Conservation (phyloP, 1,140 invertebrate genomes). For the Meteorus sp. region DNA sequence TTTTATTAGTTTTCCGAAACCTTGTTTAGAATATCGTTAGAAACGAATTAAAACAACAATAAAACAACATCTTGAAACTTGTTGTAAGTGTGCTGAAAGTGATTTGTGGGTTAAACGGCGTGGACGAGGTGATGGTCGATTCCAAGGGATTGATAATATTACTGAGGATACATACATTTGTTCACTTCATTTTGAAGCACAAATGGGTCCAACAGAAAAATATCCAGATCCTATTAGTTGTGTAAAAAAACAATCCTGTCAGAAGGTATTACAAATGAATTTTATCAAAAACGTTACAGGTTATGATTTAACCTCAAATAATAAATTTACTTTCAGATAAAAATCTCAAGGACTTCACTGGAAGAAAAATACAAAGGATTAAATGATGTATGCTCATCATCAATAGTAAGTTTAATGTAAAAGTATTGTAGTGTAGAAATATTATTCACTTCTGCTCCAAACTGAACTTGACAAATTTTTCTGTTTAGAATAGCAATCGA, state of each 20-base stretch:
- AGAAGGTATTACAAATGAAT: no score
- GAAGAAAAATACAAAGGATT: no score
- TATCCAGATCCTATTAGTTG: no score
- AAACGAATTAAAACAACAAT: conserved; percentile 1
- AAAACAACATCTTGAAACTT: conserved; percentile 17
- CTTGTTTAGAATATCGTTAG: conserved; percentile 18
- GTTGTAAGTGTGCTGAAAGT: conserved; percentile 27
- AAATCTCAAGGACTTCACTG: no score
- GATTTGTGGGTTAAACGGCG: conserved; percentile 29
- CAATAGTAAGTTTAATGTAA: no score
- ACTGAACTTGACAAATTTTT: not conserved
- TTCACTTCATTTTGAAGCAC: conserved; percentile 23
- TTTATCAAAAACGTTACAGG: no score
- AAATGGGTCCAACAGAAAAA: conserved; percentile 25
- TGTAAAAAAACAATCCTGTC: no score
- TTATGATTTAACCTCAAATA: no score
- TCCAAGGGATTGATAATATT: conserved; percentile 23
- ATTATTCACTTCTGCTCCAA: no score
- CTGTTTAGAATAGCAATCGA: not conserved
- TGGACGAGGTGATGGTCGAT: conserved; percentile 23
- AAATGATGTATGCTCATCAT: no score
- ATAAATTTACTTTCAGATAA: no score
- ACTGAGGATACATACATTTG: conserved; percentile 31
- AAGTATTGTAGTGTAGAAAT: no score
- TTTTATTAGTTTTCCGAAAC: conserved; percentile 26